Evolutionary conservation across 2,888 invertebrate species (phyloP).

Genomic region (Latrodectus hesperus): DNA sequence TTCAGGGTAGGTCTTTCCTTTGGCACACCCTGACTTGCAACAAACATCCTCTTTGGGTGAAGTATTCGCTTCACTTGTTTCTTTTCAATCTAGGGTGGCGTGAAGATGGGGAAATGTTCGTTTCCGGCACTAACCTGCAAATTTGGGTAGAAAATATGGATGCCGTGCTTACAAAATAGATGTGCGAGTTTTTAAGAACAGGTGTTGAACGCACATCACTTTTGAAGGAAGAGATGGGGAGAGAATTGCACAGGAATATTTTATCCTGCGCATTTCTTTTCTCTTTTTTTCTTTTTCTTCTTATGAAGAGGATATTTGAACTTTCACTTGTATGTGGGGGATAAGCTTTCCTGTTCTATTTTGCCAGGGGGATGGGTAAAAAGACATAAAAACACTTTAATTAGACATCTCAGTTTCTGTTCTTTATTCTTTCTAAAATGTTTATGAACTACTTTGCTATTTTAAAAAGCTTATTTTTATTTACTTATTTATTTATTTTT

Average conservation of each 20-base stretch:
- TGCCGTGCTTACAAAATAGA: conserved; percentile 28
- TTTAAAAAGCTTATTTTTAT: no score
- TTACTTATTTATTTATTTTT: no score
- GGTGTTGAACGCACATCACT: conserved; percentile 35
- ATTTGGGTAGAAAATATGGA: conserved; percentile 27
- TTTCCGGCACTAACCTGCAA: conserved; percentile 40
- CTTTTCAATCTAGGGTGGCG: conserved; percentile 10
- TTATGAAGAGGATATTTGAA: not conserved
- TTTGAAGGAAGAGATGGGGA: not conserved
- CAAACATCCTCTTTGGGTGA: conserved; percentile 23
- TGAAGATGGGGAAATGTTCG: not conserved
- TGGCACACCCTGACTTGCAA: conserved; percentile 33
- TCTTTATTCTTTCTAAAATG: no score
- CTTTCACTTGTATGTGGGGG: not conserved
- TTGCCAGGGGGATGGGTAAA: not conserved
- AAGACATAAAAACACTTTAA: no score
- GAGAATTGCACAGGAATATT: not conserved
- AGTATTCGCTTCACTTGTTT: conserved; percentile 17
- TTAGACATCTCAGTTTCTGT: no score
- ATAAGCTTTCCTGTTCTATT: not conserved
- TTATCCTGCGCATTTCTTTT: not conserved
- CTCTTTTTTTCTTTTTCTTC: not conserved
- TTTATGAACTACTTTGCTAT: no score
- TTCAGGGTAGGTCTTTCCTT: not conserved
- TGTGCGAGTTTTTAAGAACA: conserved; percentile 25